Evolutionary conservation across 1,140 invertebrate genomes (phyloP).

Genomic region (Plectus sambesii): DNA sequence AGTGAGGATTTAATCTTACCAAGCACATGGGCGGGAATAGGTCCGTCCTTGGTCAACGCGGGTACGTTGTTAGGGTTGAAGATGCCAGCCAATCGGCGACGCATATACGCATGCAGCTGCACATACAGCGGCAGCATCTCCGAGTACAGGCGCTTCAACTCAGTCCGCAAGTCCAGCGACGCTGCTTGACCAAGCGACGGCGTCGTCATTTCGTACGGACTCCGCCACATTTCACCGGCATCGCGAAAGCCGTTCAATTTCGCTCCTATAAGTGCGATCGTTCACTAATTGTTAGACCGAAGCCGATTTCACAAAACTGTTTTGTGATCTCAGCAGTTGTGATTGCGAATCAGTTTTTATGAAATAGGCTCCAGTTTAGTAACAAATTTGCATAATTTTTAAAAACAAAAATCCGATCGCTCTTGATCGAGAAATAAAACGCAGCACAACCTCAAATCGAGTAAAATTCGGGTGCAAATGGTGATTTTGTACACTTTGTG

Average conservation of each 20-base stretch:
- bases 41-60: constrained; percentile 43
- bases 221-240: constrained; percentile 28
- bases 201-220: constrained; percentile 24
- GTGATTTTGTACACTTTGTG: too few species aligned
- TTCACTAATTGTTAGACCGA: too few species aligned
- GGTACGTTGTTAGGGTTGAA: constrained; percentile 18
- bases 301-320: too few species aligned
- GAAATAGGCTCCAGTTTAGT: too few species aligned
- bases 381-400: too few species aligned
- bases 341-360: too few species aligned
- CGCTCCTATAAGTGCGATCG: constrained; percentile 18
- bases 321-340: too few species aligned
- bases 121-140: constrained; percentile 28
- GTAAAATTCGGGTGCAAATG: too few species aligned
- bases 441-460: too few species aligned
- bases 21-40: constrained; percentile 60
- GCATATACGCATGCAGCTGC: constrained; percentile 29
- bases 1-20: too few species aligned
- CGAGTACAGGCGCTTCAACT: constrained; percentile 19
- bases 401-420: too few species aligned
- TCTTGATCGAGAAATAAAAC: too few species aligned
- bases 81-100: constrained; percentile 23
- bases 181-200: constrained; percentile 6
- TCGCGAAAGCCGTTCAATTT: constrained; percentile 27
- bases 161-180: constrained; percentile 19